A percentile compares a stretch with the other conserved stretches of the same genome.
Evolutionary conservation across 1,140 invertebrate genomes (phyloP).

Genomic region (Microplitis mediator): DNA sequence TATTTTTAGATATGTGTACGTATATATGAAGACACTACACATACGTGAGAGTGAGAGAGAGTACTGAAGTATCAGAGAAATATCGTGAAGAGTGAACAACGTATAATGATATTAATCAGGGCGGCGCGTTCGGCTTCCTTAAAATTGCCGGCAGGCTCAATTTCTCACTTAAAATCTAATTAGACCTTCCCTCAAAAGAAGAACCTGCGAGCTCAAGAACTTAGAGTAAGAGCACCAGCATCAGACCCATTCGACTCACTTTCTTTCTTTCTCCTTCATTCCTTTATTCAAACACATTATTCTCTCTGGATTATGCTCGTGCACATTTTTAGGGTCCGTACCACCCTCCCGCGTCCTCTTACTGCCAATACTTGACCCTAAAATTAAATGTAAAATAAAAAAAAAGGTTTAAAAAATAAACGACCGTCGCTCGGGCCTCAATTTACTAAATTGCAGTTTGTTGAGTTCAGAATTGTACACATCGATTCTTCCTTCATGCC

Average conservation of each 20-base stretch:
- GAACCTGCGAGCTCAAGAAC: background rate
- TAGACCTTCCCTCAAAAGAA: slow-evolving; percentile 48
- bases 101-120: slow-evolving; percentile 61
- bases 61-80: background rate
- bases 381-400: slow-evolving; percentile 49
- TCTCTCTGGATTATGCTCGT: background rate
- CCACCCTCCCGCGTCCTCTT: slow-evolving; percentile 24
- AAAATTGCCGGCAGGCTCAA: slow-evolving; percentile 63
- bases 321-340: background rate
- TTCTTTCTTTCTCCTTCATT: slow-evolving; percentile 8
- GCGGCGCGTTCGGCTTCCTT: slow-evolving; percentile 59
- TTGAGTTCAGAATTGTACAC: slow-evolving; percentile 5
- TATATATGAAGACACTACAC: background rate
- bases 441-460: slow-evolving; percentile 61
- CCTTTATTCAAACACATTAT: background rate
- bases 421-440: slow-evolving; percentile 31
- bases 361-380: slow-evolving; percentile 46
- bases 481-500: background rate
- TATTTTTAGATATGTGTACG: too few relatives aligned
- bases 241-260: slow-evolving; percentile 1
- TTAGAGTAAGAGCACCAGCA: too few relatives aligned
- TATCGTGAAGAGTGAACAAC: slow-evolving; percentile 39
- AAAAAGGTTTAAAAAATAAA: slow-evolving; percentile 27
- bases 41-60: background rate
- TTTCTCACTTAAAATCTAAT: slow-evolving; percentile 64